Base-by-base conservation (phyloP, 2,113 vertebrate genomes). In the Balaeniceps rex region DNA sequence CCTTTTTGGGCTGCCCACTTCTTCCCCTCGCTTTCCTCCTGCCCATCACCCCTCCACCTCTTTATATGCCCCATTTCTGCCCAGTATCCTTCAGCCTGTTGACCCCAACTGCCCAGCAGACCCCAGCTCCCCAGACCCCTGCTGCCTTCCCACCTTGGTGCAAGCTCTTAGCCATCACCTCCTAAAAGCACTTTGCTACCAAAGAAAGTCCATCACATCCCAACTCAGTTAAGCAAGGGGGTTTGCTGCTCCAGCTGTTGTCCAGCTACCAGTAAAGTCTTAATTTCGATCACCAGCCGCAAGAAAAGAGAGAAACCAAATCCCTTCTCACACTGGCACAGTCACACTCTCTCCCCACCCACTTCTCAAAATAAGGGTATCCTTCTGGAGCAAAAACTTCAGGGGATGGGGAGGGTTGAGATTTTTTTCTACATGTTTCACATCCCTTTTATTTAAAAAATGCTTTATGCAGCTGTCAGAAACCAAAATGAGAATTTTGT, bases 381-480 rank as follows among this genome's bases (percentile, higher is more conserved):
- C 72, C 90, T 94, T 83, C 60, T 93, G 65, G 54, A 96, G 88
- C 54, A 91, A 91, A 88, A 95, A 92, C 46, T 91, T 83, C 36
- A 77, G 40, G 44, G 64, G 34, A 76, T 64, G 81, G 65, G 77
- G 88, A 64, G 36, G 33, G 54, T 23, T 88, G 77, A 72, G 52
- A 9, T 8, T 11, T 34, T 89, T 92, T 92, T 97, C 96, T 83
- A 87, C 75, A 91, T 69, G 60, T 95, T 97, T 93, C 60, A 77
- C 33, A 4, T 83, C 54, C 60, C 58, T 86, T 95, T 93, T 95
- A 94, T 95, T 97, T 97, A 63, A 91, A 87, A 93, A 96, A 83
- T 11, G 84, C 96, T 97, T 94, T 94, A 97, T 97, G 95, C 96
- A 97, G 96, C 97, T 97, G 96, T 97, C 97, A 97, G 85, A 96